Percentiles rank a stretch among this genome's conserved stretches.
Conservation (phyloP, 2,888 invertebrate species). For the Theodoxus fluviatilis region DNA sequence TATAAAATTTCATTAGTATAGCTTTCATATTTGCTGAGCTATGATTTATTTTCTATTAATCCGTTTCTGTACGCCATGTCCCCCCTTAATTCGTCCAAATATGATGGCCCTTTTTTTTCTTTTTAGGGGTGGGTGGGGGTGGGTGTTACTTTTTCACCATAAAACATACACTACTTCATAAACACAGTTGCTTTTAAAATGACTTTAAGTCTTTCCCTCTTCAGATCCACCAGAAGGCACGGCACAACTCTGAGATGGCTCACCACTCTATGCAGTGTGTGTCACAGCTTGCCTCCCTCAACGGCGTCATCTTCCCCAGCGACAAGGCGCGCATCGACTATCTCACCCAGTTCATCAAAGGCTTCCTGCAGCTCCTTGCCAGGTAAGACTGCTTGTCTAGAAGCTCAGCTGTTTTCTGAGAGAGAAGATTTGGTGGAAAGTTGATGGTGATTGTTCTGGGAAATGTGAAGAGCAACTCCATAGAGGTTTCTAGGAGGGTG, state of each 20-base stretch:
- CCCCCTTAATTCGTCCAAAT: too few species aligned
- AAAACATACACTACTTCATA: neutral
- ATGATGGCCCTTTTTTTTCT: too few species aligned
- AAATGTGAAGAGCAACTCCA: too few species aligned
- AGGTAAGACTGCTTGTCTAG: constrained; percentile 68
- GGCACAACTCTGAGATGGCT: constrained; percentile 77
- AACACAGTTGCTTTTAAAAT: neutral
- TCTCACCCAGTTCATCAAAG: constrained; percentile 71
- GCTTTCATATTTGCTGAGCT: too few species aligned
- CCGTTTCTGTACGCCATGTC: too few species aligned
- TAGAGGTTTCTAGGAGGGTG: too few species aligned
- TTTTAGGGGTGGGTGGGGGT: too few species aligned
- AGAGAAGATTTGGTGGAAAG: neutral
- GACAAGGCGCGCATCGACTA: constrained; percentile 70
- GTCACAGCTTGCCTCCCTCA: constrained; percentile 79
- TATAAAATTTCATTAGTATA: too few species aligned
- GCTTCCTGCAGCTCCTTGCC: constrained; percentile 72
- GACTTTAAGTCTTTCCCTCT: too few species aligned
- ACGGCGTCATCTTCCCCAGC: constrained; percentile 70
- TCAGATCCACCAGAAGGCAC: constrained; percentile 78
- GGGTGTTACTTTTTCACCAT: neutral
- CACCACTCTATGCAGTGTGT: constrained; percentile 83
- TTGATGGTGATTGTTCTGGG: too few species aligned
- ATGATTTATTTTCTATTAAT: too few species aligned
- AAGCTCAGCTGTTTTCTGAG: neutral